Evolutionary conservation across 2,113 vertebrate species (phyloP), one percentile per base, ranked within the genome.

Genomic region (Motacilla alba): DNA sequence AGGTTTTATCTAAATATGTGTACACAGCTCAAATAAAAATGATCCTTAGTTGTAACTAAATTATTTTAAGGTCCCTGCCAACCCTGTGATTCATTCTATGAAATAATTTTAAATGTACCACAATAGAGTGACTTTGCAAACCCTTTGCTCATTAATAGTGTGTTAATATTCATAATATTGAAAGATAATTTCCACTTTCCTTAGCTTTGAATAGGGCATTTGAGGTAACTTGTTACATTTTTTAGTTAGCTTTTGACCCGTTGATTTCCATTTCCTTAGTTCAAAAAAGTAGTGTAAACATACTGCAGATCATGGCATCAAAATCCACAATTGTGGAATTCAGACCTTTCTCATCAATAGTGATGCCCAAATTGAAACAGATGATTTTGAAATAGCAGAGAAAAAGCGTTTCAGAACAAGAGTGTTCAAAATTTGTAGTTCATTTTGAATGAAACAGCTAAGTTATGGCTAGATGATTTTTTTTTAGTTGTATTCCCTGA

Each of bases 131-230:
- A 93, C 68, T 94, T 94, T 50, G 37, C 74, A 90, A 91, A 73
- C 28, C 49, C 62, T 75, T 93, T 89, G 30, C 83, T 95, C 10
- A 1, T 73, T 89, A 46, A 70, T 86, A 35, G 30, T 77, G 4
- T 43, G 55, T 90, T 90, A 76, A 89, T 93, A 73, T 92, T 94
- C 49, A 58, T 77, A 66, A 89, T 79, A 87, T 66, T 87, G 80
- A 94, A 93, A 92, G 81, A 77, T 68, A 62, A 55, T 43, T 87
- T 95, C 64, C 23, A 28, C 21, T 95, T 93, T 33, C 23, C 23
- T 80, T 89, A 63, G 46, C 63, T 94, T 83, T 60, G 53, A 87
- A 46, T 30, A 94, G 59, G 73, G 30, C 19, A 70, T 94, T 88
- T 90, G 78, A 91, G 72, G 83, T 70, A 93, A 77, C 30, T n/a